Evolutionary conservation across 2,888 invertebrate genomes (phyloP), one percentile per base, ranked within the genome.

Genomic region (Drosophila neonasuta): DNA sequence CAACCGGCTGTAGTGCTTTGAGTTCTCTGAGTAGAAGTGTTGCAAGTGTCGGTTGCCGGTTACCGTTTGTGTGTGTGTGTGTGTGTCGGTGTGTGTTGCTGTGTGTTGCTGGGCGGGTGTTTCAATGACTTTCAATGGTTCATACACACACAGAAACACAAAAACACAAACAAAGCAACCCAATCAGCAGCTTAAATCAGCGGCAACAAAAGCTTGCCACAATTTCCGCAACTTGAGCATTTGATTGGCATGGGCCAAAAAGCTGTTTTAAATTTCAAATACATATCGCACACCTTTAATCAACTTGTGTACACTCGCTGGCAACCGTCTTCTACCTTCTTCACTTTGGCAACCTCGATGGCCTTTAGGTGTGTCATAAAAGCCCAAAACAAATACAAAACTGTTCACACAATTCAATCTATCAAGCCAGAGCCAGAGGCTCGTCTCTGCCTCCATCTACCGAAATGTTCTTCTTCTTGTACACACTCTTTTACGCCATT

Each of bases 261-360:
- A 42, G 55, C 67, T 68, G 57, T 59, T 81, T 85, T 72, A 80
- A 85, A 80, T 82, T 85, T 67, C 60, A 64, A 74, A 74, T 85
- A 48, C 42, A 45, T 13, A 60, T 50, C 39, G 48, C 60, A 44
- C 69, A 80, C 78, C 80, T 83, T 82, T 73, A 82, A 85, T 85
- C 80, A 82, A 68, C 66, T 61, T 58, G 34, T 49, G 15, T 42
- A 24, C 39, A 44, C 44, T 55, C 32, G 8, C 17, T n/a, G 34
- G 30, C 15, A 50, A 36, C n/a, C n/a, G 10, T 36, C 13, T 39
- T 13, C 49, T 15, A 34, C 30, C 50, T 34, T 32, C 20, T 15
- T 13, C 10, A 17, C 46, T 7, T 24, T 24, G 24, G 24, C 24
- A 24, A 56, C 36, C 11, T 20, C 39, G 34, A 11, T 44, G 17